These are phyloP conservation scores for Mercenaria mercenaria DNA, from an alignment of 1,140 invertebrate genomes.

Conservation along the genomic window DNA sequence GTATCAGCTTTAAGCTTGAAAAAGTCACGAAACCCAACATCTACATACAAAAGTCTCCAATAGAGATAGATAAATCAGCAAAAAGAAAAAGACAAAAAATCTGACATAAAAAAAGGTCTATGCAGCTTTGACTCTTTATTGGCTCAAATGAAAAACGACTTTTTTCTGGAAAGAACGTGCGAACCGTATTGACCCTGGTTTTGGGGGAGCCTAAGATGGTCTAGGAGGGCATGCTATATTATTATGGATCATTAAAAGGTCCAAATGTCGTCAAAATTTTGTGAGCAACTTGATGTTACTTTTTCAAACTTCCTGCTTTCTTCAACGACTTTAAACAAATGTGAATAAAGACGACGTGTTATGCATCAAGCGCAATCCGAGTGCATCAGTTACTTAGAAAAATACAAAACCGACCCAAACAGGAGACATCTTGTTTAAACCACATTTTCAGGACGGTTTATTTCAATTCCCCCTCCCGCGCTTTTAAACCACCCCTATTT, in stretches of 20 bases:
- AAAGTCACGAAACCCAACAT: neutral
- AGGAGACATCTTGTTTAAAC: neutral
- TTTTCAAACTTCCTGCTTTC: neutral
- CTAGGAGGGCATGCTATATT: neutral
- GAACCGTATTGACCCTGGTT: neutral
- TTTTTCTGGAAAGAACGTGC: neutral
- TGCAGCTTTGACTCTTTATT: too few relatives aligned
- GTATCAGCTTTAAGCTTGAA: neutral
- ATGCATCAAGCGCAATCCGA: neutral
- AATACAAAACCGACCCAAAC: neutral
- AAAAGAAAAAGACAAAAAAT: neutral
- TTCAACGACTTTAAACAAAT: constrained; percentile 3
- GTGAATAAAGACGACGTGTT: neutral
- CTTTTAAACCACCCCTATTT: neutral
- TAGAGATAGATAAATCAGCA: neutral
- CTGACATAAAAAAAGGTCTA: too few relatives aligned
- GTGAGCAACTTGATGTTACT: neutral
- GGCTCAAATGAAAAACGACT: too few relatives aligned
- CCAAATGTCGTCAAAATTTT: neutral
- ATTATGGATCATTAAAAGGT: neutral
- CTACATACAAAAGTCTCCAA: neutral
- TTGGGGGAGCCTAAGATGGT: neutral
- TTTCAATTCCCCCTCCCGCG: neutral
- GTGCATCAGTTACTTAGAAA: neutral
- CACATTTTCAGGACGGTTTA: neutral